Percentiles rank a stretch among this genome's conserved stretches.
Conservation (phyloP, 2,797 vertebrate genomes). For the Myripristis jacobus region DNA sequence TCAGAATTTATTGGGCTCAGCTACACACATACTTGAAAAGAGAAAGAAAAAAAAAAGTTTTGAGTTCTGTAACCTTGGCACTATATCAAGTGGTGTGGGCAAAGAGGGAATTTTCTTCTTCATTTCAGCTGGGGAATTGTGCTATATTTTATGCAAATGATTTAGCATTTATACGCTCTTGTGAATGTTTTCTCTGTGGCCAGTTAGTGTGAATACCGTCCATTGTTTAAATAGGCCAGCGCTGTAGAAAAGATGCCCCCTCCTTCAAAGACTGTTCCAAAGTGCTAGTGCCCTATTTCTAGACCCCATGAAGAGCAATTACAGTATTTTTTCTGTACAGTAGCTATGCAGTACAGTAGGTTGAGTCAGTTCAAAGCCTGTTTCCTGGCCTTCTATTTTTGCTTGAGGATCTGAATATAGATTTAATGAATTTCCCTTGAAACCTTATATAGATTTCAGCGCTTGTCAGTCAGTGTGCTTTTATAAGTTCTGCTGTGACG, state of each 20-base stretch:
- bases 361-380: not conserved
- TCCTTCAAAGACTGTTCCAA: constrained; percentile 43
- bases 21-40: constrained; percentile 11
- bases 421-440: not conserved
- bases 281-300: constrained; percentile 47
- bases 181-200: constrained; percentile 65
- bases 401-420: not conserved
- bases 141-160: constrained; percentile 46
- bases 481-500: not conserved
- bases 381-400: not conserved
- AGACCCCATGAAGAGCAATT: constrained; percentile 30
- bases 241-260: constrained; percentile 52
- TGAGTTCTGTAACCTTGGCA: constrained; percentile 40
- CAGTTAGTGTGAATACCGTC: constrained; percentile 62
- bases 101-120: constrained; percentile 33
- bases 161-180: constrained; percentile 49
- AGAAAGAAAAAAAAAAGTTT: not conserved
- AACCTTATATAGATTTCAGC: not conserved
- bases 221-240: constrained; percentile 69
- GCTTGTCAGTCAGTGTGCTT: not conserved
- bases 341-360: constrained; percentile 11
- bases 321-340: constrained; percentile 20
- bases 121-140: constrained; percentile 41
- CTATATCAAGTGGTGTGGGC: constrained; percentile 8
- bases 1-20: constrained; percentile 34